Base-by-base conservation (phyloP, 2,113 vertebrate genomes). In the Crotalus tigris region DNA sequence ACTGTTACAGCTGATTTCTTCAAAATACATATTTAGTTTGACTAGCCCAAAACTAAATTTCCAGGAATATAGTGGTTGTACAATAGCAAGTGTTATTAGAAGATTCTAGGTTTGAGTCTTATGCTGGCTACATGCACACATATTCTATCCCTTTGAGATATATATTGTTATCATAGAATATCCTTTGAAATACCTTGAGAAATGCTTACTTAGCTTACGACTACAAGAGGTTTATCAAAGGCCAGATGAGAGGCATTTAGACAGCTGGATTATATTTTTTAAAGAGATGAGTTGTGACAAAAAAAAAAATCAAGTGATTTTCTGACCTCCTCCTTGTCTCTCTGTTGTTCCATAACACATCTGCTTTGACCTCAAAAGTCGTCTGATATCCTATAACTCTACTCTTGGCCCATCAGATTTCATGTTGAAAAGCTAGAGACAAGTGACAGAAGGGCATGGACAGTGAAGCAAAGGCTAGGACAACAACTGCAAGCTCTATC, bases 401-500 rank as follows among this genome's bases (percentile, higher is more conserved):
- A 69, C 58, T 87, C 95, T 88, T 93, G 95, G 93, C 64, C 95
- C 89, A 95, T 95, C 92, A 95, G 88, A 89, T 85, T 96, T 94
- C 94, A 96, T 93, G 94, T 51, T 96, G 93, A 96, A 96, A 96
- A 95, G 90, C 86, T 92, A 93, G 91, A 96, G 96, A 94, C 94
- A 96, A 97, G 94, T 96, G 96, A 97, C 96, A 96, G 94, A 95
- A 93, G 95, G 94, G 96, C 94, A 97, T 94, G 57, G 89, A 92
- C 92, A 96, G 61, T 92, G 92, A 94, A 93, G 93, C 92, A 97
- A 96, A 93, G 64, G 94, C 58, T 85, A 97, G 94, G 51, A 94
- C 95, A 94, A 89, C 97, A 96, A 95, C 96, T 97, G 96, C 81
- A 94, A 98, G 94, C 94, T 97, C 96, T 95, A 95, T 93, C 93